Evolutionary conservation across 2,797 vertebrate species (phyloP), one percentile per base, ranked within the genome.

Genomic region (Decapterus maruadsi): DNA sequence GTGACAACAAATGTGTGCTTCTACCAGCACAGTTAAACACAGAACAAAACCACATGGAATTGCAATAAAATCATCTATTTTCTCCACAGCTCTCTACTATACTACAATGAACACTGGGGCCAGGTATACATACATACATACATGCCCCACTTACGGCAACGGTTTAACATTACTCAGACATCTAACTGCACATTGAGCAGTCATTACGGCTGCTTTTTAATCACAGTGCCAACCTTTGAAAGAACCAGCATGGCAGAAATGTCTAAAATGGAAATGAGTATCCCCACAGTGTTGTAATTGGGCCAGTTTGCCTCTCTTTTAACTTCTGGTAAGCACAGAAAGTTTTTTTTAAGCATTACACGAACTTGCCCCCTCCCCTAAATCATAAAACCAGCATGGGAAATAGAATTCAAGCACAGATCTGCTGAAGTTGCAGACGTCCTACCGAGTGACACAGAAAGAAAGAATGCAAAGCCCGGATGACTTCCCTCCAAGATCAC

Each of bases 211-310:
- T 48, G 50, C 29, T n/a, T 26, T 50, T 76, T 55, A 34, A 42
- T 58, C 42, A 46, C 19, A 0, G 55, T 9, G 62, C 38, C 61
- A 75, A 26, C 22, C n/a, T 51, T 8, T 26, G 22, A 68, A 63
- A 72, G 53, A 75, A 73, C 72, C 72, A 70, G 58, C 82, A 62
- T 64, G 13, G 70, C 55, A 66, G 68, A 42, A 14, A 54, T 31
- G 58, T 73, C 43, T n/a, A 55, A 77, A 83, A 81, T 80, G 59
- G 61, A 86, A 89, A 86, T 59, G 17, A 69, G 72, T 42, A 70
- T 66, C 36, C 63, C 38, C 55, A 16, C 34, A n/a, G 61, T 45
- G 51, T 48, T 69, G 34, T 48, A 19, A 76, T 66, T 42, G 45
- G 22, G 31, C 7, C 40, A 38, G 61, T 64, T 61, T 74, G 26